Conservation (phyloP, 2,888 invertebrate species). For the Trichacis sp. region DNA sequence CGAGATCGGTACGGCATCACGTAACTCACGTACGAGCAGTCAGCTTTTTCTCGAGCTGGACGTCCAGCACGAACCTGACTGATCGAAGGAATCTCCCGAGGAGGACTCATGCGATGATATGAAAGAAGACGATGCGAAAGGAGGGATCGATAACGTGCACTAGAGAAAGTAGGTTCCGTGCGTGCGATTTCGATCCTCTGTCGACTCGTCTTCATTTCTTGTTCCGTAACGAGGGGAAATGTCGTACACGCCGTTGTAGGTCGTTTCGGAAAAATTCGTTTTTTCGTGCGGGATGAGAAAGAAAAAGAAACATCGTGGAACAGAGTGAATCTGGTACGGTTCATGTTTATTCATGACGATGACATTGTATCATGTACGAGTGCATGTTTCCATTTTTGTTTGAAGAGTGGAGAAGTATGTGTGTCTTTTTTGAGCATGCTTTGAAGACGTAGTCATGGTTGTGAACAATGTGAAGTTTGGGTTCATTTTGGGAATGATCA, state of each 20-base stretch:
- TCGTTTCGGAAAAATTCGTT: no score
- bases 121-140: slow-evolving; percentile 24
- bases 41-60: slow-evolving; percentile 53
- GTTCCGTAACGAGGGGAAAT: slow-evolving; percentile 25
- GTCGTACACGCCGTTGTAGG: no score
- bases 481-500: no score
- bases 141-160: slow-evolving; percentile 28
- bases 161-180: slow-evolving; percentile 53
- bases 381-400: no score
- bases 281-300: no score
- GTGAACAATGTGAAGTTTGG: no score
- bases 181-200: slow-evolving; percentile 32
- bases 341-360: no score
- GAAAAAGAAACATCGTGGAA: slow-evolving; percentile 24
- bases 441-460: no score
- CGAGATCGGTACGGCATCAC: slow-evolving; percentile 57
- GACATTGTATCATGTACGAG: no score
- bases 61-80: slow-evolving; percentile 45
- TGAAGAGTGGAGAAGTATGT: no score
- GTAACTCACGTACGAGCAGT: slow-evolving; percentile 61
- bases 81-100: slow-evolving; percentile 52
- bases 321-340: no score
- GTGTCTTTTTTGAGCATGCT: no score
- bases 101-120: slow-evolving; percentile 31
- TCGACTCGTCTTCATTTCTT: slow-evolving; percentile 56